Evolutionary conservation across 2,113 vertebrate genomes (phyloP).

Genomic region (Lipophrys pholis): DNA sequence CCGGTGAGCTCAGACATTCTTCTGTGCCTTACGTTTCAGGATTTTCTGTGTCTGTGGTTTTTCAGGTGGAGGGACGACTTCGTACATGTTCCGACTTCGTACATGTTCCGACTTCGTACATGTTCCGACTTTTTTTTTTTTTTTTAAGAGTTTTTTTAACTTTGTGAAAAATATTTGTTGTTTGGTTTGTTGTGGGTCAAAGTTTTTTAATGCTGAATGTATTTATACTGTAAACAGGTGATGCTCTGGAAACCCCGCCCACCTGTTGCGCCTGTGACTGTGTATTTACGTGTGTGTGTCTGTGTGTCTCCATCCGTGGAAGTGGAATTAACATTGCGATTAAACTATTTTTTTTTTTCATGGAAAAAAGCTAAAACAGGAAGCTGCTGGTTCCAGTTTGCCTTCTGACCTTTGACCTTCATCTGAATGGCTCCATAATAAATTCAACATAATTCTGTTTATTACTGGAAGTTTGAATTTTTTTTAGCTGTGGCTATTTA

Average conservation of each 20-base stretch:
- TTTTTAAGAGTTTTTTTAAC: conserved; percentile 2
- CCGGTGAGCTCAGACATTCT: conserved; percentile 27
- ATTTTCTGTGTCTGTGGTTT: conserved; percentile 24
- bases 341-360: too few relatives aligned
- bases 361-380: conserved; percentile 54
- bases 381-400: conserved; percentile 42
- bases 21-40: conserved; percentile 65
- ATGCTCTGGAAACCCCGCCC: not conserved
- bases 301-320: not conserved
- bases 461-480: not conserved
- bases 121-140: not conserved
- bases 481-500: not conserved
- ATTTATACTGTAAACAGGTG: conserved; percentile 48
- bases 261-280: conserved; percentile 33
- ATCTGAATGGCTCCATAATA: too few relatives aligned
- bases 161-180: conserved; percentile 8
- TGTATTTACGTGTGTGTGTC: conserved; percentile 21
- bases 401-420: conserved; percentile 53
- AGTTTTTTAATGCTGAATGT: conserved; percentile 49
- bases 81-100: not conserved
- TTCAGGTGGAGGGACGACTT: not conserved
- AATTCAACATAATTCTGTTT: not conserved
- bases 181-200: conserved; percentile 11
- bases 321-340: too few relatives aligned
- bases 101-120: not conserved